Conservation (phyloP, 2,797 vertebrate genomes). For the Pantherophis vulpinus region DNA sequence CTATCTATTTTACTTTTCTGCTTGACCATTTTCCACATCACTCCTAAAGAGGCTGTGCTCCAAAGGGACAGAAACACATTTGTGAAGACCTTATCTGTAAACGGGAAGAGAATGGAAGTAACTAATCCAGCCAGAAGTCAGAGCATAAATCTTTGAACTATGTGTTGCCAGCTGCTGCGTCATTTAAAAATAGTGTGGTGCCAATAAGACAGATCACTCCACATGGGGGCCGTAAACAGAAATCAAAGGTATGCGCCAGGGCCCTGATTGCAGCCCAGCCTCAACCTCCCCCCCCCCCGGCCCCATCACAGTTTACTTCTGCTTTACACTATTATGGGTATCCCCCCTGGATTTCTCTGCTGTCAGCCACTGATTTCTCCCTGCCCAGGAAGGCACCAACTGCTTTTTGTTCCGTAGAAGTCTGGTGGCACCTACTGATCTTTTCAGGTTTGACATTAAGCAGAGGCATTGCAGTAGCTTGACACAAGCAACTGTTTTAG, state of each 20-base stretch:
- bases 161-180: slow-evolving; percentile 67
- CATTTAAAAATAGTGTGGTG: slow-evolving; percentile 72
- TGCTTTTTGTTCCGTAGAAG: slow-evolving; percentile 13
- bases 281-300: too few species aligned
- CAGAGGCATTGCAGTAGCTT: background rate
- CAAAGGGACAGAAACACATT: slow-evolving; percentile 31
- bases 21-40: background rate
- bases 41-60: slow-evolving; percentile 15
- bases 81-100: background rate
- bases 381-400: slow-evolving; percentile 20
- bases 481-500: background rate
- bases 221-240: slow-evolving; percentile 60
- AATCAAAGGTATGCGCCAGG: slow-evolving; percentile 59
- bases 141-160: slow-evolving; percentile 63
- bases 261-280: slow-evolving; percentile 27
- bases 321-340: slow-evolving; percentile 37
- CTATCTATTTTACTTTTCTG: slow-evolving; percentile 22
- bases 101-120: slow-evolving; percentile 31
- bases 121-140: slow-evolving; percentile 39
- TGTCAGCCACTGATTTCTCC: slow-evolving; percentile 30
- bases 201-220: slow-evolving; percentile 67
- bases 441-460: slow-evolving; percentile 1
- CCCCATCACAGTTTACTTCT: background rate
- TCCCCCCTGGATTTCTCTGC: slow-evolving; percentile 24
- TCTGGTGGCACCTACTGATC: slow-evolving; percentile 21